Base-by-base conservation (phyloP, 2,888 invertebrate species). In the Andrena bucephala region DNA sequence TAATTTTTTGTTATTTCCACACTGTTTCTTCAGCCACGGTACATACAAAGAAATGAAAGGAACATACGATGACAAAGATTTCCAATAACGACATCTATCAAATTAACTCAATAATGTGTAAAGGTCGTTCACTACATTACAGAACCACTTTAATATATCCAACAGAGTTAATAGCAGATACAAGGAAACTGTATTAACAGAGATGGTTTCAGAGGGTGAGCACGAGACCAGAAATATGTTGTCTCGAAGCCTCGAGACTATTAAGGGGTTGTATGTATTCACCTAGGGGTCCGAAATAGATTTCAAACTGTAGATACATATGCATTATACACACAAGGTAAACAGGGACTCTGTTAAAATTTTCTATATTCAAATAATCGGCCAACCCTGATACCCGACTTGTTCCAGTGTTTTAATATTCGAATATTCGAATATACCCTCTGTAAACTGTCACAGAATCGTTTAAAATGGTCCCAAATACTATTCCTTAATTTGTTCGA, bases 171-270 rank as follows among this genome's bases (percentile, higher is more conserved):
- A 59, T 57, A 13, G 54, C 24, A 59, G 29, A 20, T 59, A 59
- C 59, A 29, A 59, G 59, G 29, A 16, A 59, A 59, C 27, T 59
- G 59, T 59, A 16, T 59, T 59, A 59, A 59, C 27, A 16, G 4
- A 29, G 16, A 29, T 59, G 27, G 27, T 8, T 3, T 27, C 59
- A 13, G 13, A 16, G 59, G 29, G 59, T 16, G 27, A 59, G 1
- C 16, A 59, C 59, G 5, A 29, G 27, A 27, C 5, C 8, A 7
- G 27, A 57, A 57, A 57, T 27, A 27, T 42, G 16, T 42, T n/a
- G 57, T 57, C 13, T 57, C 27, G 1, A 16, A 16, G 27, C 27
- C 29, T 59, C 16, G 4, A 20, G 24, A 57, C 54, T 20, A 24
- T 57, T 27, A 20, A 24, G 42, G 42, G 42, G 42, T 42, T 33